Conservation (phyloP, 2,888 invertebrate species). For the Sepiola atlantica region DNA sequence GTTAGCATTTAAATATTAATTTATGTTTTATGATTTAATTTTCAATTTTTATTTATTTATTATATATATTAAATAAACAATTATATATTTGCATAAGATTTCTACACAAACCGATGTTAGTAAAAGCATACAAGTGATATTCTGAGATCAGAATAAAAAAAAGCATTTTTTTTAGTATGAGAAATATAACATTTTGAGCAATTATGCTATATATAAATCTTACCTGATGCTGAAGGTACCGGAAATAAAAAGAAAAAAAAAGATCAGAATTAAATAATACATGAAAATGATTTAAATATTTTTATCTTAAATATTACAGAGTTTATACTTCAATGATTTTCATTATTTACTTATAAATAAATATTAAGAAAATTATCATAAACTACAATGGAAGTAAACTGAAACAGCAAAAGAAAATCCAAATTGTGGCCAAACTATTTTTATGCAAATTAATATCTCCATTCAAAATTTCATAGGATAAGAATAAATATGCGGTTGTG, state of each 20-base stretch:
- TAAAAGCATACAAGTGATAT: background rate
- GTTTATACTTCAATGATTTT: too few species aligned
- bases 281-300: too few species aligned
- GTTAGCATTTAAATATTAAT: background rate
- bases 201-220: background rate
- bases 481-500: too few species aligned
- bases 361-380: too few species aligned
- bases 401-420: too few species aligned
- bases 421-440: too few species aligned
- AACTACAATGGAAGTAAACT: too few species aligned
- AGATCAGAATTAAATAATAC: background rate
- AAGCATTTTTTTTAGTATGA: background rate
- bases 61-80: background rate
- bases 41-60: too few species aligned
- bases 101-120: background rate
- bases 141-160: background rate
- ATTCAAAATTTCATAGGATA: too few species aligned
- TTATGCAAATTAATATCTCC: too few species aligned
- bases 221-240: conserved; percentile 21
- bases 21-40: background rate
- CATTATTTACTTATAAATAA: too few species aligned
- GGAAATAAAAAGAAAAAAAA: background rate
- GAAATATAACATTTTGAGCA: background rate
- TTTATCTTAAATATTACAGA: too few species aligned
- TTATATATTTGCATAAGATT: background rate